phyloP scores from a whole-genome alignment of 1,140 invertebrate genomes.

The Danaus melanippus region DNA sequence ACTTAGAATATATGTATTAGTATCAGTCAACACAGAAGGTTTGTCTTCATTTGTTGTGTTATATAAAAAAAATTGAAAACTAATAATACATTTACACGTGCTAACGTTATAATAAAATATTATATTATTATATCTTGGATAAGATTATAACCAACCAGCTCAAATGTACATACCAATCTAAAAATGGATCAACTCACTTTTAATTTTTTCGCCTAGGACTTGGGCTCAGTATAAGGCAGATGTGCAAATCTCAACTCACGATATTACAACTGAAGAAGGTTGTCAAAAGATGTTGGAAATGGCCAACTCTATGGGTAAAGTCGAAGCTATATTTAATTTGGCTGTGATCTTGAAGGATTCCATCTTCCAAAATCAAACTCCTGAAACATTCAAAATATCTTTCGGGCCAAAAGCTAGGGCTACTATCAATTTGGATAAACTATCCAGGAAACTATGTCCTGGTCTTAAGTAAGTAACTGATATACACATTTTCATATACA shows the following conservation, averaged over 20 bases:
- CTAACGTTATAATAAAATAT: too few species aligned
- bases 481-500: background rate
- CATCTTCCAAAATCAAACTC: conserved; percentile 76
- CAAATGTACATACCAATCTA: too few species aligned
- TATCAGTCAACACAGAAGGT: too few species aligned
- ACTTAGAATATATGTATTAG: too few species aligned
- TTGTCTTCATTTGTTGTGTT: too few species aligned
- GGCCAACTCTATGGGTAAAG: conserved; percentile 74
- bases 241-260: conserved; percentile 75
- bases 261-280: conserved; percentile 76
- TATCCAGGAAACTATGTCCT: conserved; percentile 74
- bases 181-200: too few species aligned
- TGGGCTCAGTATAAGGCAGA: conserved; percentile 78
- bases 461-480: conserved; percentile 59
- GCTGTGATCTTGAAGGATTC: conserved; percentile 80
- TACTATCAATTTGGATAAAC: conserved; percentile 75
- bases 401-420: conserved; percentile 75
- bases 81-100: too few species aligned
- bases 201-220: conserved; percentile 49
- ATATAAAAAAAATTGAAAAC: too few species aligned
- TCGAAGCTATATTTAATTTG: conserved; percentile 88
- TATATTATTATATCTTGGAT: too few species aligned
- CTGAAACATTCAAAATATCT: conserved; percentile 72
- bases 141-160: too few species aligned
- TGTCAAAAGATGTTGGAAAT: conserved; percentile 76